Evolutionary conservation across 2,113 vertebrate species (phyloP), one percentile per base, ranked within the genome.

Genomic region (Esox niger): DNA sequence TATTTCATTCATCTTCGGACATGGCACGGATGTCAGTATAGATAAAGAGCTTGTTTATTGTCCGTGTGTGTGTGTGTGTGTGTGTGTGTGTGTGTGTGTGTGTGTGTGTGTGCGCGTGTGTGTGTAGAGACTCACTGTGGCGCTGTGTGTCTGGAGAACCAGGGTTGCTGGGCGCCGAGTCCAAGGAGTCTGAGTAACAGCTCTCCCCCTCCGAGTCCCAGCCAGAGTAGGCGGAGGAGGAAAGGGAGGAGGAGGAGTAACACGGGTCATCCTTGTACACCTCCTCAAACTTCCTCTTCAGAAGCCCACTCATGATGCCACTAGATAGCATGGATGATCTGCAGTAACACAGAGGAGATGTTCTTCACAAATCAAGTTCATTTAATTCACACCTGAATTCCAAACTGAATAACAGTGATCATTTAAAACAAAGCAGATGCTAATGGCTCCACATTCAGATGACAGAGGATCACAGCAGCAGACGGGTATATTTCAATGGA

Each of bases 281-380:
- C 90, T 95, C 95, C 87, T 95, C 93, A 13, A 95, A 96, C 87
- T 98, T 99, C 89, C 96, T 94, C 91, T 99, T 98, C 79, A 95
- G 88, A 63, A 94, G 83, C 70, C 94, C 94, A 2, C 93, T 94
- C 96, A 99, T 98, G 91, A 99, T 98, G 91, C 90, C 83, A 83
- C 54, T 72, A 1, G 35, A 10, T 29, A 17, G 25, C 70, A 90
- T 76, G 86, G 91, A 86, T 75, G 70, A 90, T 89, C 94, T 95
- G 87, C n/a, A 32, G 30, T 27, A 35, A 66, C 30, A 73, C 66
- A 62, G 9, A 56, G 29, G 25, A 75, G 59, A 6, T 68, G 38
- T 71, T 11, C 71, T 79, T 76, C 74, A 65, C 7, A 58, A 58
- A 72, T 13, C 61, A 0, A 6, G n/a, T n/a, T n/a, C 9, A 21